A percentile compares a stretch with the other conserved stretches of the same genome.
Evolutionary conservation across 2,888 invertebrate genomes (phyloP).

Genomic region (Parasteatoda lunata): DNA sequence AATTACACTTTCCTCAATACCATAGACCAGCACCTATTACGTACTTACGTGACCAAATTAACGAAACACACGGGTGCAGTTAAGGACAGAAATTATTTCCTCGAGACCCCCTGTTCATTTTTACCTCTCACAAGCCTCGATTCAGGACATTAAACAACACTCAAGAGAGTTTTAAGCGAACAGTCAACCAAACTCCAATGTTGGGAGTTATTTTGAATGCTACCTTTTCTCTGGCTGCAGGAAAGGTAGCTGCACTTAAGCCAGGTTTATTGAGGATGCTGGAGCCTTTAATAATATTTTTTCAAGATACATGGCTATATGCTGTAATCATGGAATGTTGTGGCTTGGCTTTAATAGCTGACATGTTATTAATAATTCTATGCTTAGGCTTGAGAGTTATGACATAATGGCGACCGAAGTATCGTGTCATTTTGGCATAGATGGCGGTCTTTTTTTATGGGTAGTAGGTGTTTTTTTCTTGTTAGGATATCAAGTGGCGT

Average conservation of each 20-base stretch:
- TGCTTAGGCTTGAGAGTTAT: constrained; percentile 17
- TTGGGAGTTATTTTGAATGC: constrained; percentile 41
- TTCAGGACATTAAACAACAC: constrained; percentile 38
- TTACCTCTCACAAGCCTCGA: constrained; percentile 1
- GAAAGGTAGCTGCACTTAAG: neutral
- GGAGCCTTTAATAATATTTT: neutral
- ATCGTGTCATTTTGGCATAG: constrained; percentile 25
- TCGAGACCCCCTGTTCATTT: constrained; percentile 3
- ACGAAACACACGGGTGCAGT: constrained; percentile 47
- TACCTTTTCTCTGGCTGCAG: constrained; percentile 17
- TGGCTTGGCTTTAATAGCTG: constrained; percentile 36
- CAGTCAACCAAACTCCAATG: constrained; percentile 13
- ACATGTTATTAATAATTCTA: constrained; percentile 51
- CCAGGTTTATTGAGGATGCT: neutral
- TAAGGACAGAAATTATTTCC: constrained; percentile 49
- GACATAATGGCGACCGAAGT: constrained; percentile 34
- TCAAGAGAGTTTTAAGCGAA: neutral
- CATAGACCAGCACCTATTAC: constrained; percentile 27
- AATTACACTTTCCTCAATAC: constrained; percentile 36
- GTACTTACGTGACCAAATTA: constrained; percentile 49
- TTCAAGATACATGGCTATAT: constrained; percentile 2
- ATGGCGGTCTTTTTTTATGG: constrained; percentile 19
- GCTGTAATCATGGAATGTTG: neutral
- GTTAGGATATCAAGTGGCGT: neutral
- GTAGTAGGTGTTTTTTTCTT: constrained; percentile 9